These are phyloP conservation scores for Colaptes auratus DNA, from an alignment of 2,113 vertebrate species.

Conservation along the genomic window DNA sequence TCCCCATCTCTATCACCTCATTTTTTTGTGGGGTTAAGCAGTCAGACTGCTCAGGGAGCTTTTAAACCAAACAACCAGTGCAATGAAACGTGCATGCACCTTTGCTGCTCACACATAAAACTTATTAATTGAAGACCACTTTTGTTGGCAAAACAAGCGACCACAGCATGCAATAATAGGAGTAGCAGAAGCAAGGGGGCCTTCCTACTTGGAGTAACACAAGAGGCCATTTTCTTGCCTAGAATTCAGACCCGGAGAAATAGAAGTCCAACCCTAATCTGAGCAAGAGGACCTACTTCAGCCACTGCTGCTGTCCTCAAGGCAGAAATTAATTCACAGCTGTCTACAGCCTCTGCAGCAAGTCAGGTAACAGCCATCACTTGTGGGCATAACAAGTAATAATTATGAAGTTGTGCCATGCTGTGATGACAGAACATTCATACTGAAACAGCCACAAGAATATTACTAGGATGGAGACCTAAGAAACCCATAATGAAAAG, in stretches of 20 bases:
- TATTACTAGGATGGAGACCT: constrained; percentile 8
- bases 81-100: not conserved
- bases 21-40: not conserved
- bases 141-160: not conserved
- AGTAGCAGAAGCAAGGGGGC: not conserved
- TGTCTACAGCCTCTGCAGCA: not conserved
- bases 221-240: not conserved
- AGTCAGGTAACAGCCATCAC: not conserved
- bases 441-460: constrained; percentile 9
- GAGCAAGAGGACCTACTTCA: not conserved
- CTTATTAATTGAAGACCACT: not conserved
- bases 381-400: not conserved
- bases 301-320: not conserved
- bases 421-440: constrained; percentile 22
- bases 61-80: not conserved
- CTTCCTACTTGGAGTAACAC: not conserved
- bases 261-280: not conserved
- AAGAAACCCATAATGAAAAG: constrained; percentile 18
- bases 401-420: not conserved
- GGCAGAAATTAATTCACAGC: not conserved
- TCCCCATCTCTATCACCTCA: not conserved
- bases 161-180: not conserved
- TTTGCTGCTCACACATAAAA: not conserved
- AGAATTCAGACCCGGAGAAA: not conserved
- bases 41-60: not conserved